These are phyloP conservation scores for Zaprionus gabonicus DNA, from an alignment of 1,140 invertebrate genomes.

Conservation along the genomic window DNA sequence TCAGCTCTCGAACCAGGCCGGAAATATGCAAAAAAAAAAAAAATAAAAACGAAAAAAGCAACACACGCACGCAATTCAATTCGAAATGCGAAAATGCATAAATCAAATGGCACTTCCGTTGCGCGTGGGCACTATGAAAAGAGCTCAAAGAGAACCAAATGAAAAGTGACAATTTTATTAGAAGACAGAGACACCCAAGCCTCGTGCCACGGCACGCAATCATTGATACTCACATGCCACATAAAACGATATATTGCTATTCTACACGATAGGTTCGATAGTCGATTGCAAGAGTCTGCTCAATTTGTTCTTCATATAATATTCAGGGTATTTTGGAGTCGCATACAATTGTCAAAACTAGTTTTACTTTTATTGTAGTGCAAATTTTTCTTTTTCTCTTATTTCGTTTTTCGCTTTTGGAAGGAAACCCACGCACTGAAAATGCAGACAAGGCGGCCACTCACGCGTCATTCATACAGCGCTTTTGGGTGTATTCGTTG, in stretches of 20 bases:
- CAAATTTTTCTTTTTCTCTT: slow-evolving; percentile 33
- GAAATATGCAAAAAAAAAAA: slow-evolving; percentile 64
- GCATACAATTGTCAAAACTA: neutral
- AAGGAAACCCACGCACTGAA: slow-evolving; percentile 54
- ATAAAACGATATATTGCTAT: neutral
- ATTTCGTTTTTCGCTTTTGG: slow-evolving; percentile 3
- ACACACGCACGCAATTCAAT: slow-evolving; percentile 38
- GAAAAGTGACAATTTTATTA: slow-evolving; percentile 78
- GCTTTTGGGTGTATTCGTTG: neutral
- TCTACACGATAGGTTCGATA: neutral
- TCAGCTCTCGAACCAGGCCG: slow-evolving; percentile 51
- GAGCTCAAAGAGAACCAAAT: slow-evolving; percentile 39
- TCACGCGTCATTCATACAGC: slow-evolving; percentile 56
- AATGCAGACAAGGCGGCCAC: slow-evolving; percentile 65
- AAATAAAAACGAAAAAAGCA: slow-evolving; percentile 1
- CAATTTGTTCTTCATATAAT: neutral
- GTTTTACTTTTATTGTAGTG: slow-evolving; percentile 22
- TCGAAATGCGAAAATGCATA: slow-evolving; percentile 65
- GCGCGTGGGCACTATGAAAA: slow-evolving; percentile 50
- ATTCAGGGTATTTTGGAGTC: slow-evolving; percentile 11
- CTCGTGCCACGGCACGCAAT: slow-evolving; percentile 17
- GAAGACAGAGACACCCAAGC: slow-evolving; percentile 51
- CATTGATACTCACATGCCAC: neutral
- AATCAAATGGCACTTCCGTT: slow-evolving; percentile 76
- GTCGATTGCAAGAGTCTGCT: neutral